phyloP scores from a whole-genome alignment of 2,113 vertebrate genomes.

The Ceratotherium simum region DNA sequence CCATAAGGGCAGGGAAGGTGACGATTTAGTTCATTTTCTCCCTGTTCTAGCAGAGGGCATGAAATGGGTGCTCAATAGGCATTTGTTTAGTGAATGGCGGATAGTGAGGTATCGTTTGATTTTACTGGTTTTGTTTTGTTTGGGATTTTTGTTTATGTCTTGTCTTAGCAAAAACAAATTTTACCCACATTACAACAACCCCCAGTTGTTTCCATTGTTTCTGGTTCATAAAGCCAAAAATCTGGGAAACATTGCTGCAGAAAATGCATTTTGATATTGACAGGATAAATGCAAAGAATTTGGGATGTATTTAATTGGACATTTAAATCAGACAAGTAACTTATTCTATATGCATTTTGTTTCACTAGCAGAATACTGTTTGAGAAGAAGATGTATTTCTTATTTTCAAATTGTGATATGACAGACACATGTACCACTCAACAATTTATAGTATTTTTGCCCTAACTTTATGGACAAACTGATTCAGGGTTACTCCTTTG shows the following conservation, averaged over 20 bases:
- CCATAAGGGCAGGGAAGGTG: not conserved
- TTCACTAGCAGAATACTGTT: not conserved
- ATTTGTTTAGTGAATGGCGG: not conserved
- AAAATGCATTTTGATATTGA: not conserved
- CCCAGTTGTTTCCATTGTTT: not conserved
- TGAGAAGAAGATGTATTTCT: not conserved
- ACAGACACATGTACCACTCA: not conserved
- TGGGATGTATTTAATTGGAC: not conserved
- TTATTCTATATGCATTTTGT: not conserved
- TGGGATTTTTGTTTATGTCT: not conserved
- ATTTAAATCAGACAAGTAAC: not conserved
- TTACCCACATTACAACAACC: not conserved
- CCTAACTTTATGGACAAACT: not conserved
- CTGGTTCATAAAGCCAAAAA: not conserved
- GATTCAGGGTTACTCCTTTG: not conserved
- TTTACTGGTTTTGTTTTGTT: constrained; percentile 42
- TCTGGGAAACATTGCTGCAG: not conserved
- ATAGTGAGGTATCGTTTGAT: not conserved
- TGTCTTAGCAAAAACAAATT: not conserved
- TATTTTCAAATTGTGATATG: not conserved
- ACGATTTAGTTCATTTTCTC: not conserved
- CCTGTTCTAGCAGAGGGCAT: not conserved
- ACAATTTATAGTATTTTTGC: not conserved
- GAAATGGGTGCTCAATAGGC: not conserved
- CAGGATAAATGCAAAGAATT: not conserved